These are phyloP conservation scores for Fulica atra DNA, from an alignment of 2,113 vertebrate genomes.

Conservation along the genomic window DNA sequence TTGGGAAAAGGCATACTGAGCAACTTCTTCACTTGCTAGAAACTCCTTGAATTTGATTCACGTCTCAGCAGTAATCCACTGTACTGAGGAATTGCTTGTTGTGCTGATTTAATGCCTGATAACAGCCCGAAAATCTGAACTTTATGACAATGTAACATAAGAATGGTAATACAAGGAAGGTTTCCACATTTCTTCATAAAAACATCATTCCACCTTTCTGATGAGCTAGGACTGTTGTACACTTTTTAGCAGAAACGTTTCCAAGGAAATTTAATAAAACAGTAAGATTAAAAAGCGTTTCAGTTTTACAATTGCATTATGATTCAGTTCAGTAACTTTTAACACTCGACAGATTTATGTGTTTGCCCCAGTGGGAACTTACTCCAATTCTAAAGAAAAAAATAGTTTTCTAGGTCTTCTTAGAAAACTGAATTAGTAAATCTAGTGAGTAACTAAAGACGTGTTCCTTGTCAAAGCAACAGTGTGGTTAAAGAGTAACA, in stretches of 20 bases:
- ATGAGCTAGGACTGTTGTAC: not conserved
- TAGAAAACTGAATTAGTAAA: not conserved
- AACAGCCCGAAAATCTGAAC: not conserved
- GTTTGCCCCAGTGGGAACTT: not conserved
- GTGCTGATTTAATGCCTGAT: not conserved
- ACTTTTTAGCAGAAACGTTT: not conserved
- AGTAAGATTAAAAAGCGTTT: not conserved
- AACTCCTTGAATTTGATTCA: not conserved
- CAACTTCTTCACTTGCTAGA: not conserved
- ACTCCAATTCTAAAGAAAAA: not conserved
- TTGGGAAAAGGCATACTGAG: not conserved
- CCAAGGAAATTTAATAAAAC: not conserved
- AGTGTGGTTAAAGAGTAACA: not conserved
- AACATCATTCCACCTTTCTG: not conserved
- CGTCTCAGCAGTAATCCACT: not conserved
- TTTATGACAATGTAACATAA: not conserved
- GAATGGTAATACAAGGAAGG: not conserved
- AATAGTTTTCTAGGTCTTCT: not conserved
- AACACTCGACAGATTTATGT: not conserved
- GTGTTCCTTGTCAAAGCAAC: not conserved
- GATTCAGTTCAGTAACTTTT: not conserved
- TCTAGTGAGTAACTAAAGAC: not conserved
- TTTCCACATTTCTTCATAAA: not conserved
- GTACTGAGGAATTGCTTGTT: constrained; percentile 32
- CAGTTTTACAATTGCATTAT: not conserved